Conservation (phyloP, 2,113 vertebrate species). For the Phaethon lepturus region DNA sequence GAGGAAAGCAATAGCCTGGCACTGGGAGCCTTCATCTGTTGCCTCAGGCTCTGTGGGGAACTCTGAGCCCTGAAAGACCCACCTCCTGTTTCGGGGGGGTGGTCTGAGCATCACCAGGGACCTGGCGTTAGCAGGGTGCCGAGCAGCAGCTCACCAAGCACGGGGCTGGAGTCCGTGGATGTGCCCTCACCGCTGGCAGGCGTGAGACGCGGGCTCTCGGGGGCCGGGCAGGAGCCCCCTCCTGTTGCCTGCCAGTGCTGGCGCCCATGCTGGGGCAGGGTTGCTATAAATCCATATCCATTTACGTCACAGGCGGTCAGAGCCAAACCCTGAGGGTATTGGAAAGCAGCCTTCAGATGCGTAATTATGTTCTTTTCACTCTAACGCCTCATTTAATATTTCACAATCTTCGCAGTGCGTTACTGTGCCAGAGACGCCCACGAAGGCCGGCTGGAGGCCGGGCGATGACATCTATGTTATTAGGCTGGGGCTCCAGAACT, state of each 20-base stretch:
- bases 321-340: neutral
- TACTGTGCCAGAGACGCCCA: neutral
- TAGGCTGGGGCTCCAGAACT: neutral
- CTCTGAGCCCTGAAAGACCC: neutral
- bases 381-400: neutral
- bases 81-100: neutral
- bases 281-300: neutral
- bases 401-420: neutral
- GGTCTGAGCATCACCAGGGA: neutral
- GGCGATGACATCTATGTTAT: neutral
- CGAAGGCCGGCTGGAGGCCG: neutral
- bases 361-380: slow-evolving; percentile 7
- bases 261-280: neutral
- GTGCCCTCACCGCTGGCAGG: accelerated
- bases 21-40: neutral
- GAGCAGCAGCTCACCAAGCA: neutral
- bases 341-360: neutral
- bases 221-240: neutral
- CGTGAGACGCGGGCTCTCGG: accelerated
- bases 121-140: accelerated
- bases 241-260: neutral
- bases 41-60: neutral
- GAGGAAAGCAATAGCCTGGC: neutral
- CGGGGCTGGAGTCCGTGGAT: neutral
- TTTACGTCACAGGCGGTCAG: neutral